Evolutionary conservation across 2,888 invertebrate species (phyloP).

Genomic region (Scaptomyza polygonia): DNA sequence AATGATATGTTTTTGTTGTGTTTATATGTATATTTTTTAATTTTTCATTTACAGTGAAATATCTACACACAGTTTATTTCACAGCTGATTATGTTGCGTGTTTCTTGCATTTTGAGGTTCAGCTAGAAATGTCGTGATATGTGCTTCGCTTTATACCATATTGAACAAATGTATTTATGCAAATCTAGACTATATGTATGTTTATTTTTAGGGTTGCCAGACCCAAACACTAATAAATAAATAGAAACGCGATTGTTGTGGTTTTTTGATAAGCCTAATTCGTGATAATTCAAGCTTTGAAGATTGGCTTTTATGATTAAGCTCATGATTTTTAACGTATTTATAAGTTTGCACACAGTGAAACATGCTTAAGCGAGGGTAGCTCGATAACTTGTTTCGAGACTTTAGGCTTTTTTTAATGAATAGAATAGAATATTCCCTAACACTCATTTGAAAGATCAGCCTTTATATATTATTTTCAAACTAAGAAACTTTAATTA

Average conservation of each 20-base stretch:
- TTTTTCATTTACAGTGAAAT: background rate
- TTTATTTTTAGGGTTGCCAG: conserved; percentile 10
- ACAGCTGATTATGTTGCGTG: conserved; percentile 15
- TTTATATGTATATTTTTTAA: no score
- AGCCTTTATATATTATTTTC: no score
- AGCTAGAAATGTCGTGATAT: conserved; percentile 50
- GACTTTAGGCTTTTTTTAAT: no score
- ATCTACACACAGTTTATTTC: background rate
- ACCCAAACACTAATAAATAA: conserved; percentile 3
- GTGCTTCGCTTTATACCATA: conserved; percentile 26
- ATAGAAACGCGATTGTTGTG: background rate
- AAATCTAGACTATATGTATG: conserved; percentile 14
- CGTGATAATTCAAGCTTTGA: conserved; percentile 8
- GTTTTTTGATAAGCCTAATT: conserved; percentile 3
- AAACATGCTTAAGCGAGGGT: background rate
- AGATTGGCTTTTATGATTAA: conserved; percentile 7
- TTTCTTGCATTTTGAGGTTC: conserved; percentile 40
- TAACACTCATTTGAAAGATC: no score
- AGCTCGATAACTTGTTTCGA: background rate
- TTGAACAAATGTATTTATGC: conserved; percentile 1
- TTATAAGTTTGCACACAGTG: background rate
- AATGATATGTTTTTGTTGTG: no score
- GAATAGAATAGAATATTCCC: no score
- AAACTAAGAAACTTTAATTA: no score
- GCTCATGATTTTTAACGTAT: background rate